phyloP scores from a whole-genome alignment of 2,888 invertebrate species.

The Biston stratarius region DNA sequence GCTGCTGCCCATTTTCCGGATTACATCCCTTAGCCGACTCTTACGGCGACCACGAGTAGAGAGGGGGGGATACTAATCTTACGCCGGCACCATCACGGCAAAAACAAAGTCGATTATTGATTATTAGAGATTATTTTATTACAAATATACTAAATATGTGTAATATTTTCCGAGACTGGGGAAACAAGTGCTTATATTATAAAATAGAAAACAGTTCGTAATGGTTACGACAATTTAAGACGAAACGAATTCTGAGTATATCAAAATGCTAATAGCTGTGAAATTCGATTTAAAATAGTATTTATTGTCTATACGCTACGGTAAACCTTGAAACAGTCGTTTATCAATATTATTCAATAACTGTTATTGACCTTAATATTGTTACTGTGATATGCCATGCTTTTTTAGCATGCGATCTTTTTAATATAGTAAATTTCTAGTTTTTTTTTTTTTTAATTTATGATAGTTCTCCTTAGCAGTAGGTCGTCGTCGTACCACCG shows the following conservation, averaged over 20 bases:
- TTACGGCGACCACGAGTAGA: no score
- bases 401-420: not conserved
- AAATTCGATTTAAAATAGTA: conserved; percentile 20
- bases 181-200: not conserved
- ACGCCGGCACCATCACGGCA: no score
- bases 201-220: conserved; percentile 1
- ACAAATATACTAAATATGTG: no score
- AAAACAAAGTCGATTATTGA: no score
- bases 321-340: conserved; percentile 25
- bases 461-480: no score
- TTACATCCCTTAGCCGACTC: no score
- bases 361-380: conserved; percentile 8
- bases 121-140: no score
- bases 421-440: not conserved
- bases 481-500: no score
- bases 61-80: no score
- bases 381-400: not conserved
- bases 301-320: conserved; percentile 14
- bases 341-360: conserved; percentile 17
- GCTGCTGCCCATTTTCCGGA: no score
- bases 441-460: no score
- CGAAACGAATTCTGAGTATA: conserved; percentile 7
- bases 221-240: conserved; percentile 2
- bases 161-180: no score
- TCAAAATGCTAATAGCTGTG: conserved; percentile 16